Evolutionary conservation across 2,113 vertebrate genomes (phyloP), one percentile per base, ranked within the genome.

Genomic region (Genyomyrus donnyi): DNA sequence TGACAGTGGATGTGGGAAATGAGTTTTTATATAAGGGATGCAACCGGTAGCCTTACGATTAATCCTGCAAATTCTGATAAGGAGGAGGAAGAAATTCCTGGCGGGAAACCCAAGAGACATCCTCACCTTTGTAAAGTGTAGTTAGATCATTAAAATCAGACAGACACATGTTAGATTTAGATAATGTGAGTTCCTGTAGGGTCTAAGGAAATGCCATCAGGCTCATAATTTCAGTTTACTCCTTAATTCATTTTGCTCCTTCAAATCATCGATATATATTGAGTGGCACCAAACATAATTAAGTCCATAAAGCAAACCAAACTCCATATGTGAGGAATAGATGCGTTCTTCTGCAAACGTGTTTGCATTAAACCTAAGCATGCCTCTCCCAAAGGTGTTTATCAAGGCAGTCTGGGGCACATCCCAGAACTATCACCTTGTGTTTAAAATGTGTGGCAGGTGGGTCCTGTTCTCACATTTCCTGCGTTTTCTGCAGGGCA

Each of bases 401-500:
- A 66, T 66, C n/a, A 77, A 39, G 52, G 17, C 52, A 53, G 52
- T 53, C 5, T 19, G 52, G 52, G 17, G 1, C 52, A 53, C 52
- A 56, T 56, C 53, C 70, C 13, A 13, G 17, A 77, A 42, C 1
- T 77, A 39, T 39, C 31, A 80, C 35, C 74, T 19, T 42, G 74
- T 77, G 4, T 42, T 19, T 80, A 80, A 19, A 80, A 19, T 80
- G 74, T 80, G 35, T n/a, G 31, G 17, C 15, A 42, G 31, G 35
- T 42, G 35, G 31, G 15, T 80, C 35, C 35, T 42, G 35, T 19
- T 42, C 4, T 53, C 80, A 11, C 6, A 2, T 45, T 19, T 27
- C 90, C 52, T 93, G 88, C 93, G 77, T 93, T 58, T 93, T 86
- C 90, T 93, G n/a, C 62, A 88, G 87, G 87, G 1, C 6, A 10